Evolutionary conservation across 2,797 vertebrate genomes (phyloP).

Genomic region (Coregonus ussuriensis): DNA sequence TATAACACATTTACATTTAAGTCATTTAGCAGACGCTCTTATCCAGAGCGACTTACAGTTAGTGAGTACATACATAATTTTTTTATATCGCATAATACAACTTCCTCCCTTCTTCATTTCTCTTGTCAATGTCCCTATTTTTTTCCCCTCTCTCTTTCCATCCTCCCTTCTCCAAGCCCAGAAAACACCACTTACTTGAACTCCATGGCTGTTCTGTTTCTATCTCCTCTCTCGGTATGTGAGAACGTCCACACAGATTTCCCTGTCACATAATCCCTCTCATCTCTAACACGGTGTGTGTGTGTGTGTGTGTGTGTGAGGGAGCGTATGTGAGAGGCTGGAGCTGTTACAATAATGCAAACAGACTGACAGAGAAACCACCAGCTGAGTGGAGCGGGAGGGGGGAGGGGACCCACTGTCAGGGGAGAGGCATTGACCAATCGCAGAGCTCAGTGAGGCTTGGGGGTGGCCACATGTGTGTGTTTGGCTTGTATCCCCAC

Average conservation of each 20-base stretch:
- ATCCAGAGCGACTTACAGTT: no score
- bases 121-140: no score
- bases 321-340: conserved; percentile 45
- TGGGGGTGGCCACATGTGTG: conserved; percentile 24
- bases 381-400: conserved; percentile 14
- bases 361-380: conserved; percentile 60
- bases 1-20: no score
- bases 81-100: no score
- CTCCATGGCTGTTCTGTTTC: conserved; percentile 60
- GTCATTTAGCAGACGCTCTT: no score
- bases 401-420: conserved; percentile 20
- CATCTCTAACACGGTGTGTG: conserved; percentile 42
- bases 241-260: conserved; percentile 10
- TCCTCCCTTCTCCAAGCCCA: conserved; percentile 11
- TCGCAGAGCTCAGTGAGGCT: conserved; percentile 35
- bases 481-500: background rate
- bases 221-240: conserved; percentile 17
- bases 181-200: conserved; percentile 52
- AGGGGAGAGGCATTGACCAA: conserved; percentile 52
- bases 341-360: conserved; percentile 46
- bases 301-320: conserved; percentile 18
- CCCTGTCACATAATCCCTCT: conserved; percentile 42
- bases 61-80: no score
- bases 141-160: conserved; percentile 16
- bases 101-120: background rate